phyloP scores from a whole-genome alignment of 2,113 vertebrate genomes.

The Butorides virescens region DNA sequence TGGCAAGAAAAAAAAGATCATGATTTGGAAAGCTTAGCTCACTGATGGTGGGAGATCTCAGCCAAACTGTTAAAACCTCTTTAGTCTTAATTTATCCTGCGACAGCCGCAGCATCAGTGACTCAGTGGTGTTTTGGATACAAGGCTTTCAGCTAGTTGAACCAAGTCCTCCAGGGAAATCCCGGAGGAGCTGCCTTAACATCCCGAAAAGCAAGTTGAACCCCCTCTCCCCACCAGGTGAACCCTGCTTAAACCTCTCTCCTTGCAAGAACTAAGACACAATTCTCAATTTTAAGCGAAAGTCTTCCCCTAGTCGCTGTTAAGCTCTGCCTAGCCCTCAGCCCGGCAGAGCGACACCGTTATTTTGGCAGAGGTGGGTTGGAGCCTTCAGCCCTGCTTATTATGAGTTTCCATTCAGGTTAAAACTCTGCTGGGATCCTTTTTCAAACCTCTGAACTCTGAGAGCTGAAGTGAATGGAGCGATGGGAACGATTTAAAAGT shows the following conservation, averaged over 20 bases:
- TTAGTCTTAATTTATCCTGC: conserved; percentile 1
- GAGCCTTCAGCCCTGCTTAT: conserved; percentile 43
- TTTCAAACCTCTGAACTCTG: conserved; percentile 49
- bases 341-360: not conserved
- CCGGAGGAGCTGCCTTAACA: conserved; percentile 53
- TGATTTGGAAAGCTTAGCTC: not conserved
- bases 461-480: not conserved
- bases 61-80: conserved; percentile 14
- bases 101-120: not conserved
- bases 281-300: not conserved
- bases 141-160: conserved; percentile 14
- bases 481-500: not conserved
- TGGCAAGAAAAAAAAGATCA: not conserved
- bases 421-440: conserved; percentile 49
- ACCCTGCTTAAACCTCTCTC: conserved; percentile 33
- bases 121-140: not conserved
- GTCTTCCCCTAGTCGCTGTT: conserved; percentile 47
- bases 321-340: conserved; percentile 4
- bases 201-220: conserved; percentile 14
- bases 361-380: not conserved
- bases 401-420: conserved; percentile 54
- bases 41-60: not conserved
- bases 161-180: conserved; percentile 23
- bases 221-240: not conserved
- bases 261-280: conserved; percentile 31